Base-by-base conservation (phyloP, 1,140 invertebrate genomes). In the Drosophila sturtevanti region DNA sequence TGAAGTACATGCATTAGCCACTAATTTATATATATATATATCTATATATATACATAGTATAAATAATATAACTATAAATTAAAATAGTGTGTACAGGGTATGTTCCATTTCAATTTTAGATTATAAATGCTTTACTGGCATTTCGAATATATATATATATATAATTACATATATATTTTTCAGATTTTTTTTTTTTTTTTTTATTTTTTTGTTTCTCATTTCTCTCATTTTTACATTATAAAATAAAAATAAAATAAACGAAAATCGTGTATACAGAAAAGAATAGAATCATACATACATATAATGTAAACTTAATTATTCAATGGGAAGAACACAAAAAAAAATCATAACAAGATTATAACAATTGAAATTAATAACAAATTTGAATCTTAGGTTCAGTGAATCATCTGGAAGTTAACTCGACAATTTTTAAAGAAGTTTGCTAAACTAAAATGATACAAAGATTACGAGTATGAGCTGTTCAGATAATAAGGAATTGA, bases 1-100 rank as follows among this genome's bases (percentile, higher is more conserved):
- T 87, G 82, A 87, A 86, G 82, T 81, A 86, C 78, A 86, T 86
- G 87, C 78, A 81, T 87, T 87, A 87, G 82, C 82, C 62, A 77
- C 62, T 87, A 81, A 81, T 48, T 38, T 72, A 79, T 70, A 78
- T 52, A 68, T 61, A 64, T 62, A 65, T 67, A 71, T 72, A 79
- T 69, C 61, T 70, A 63, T 71, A 76, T 62, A 58, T 72, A 60
- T 60, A 68, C 60, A 56, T 72, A 64, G 63, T 71, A 69, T 69
- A 61, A 69, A 67, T 72, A 66, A 77, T 77, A 55, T 77, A 62
- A 76, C 35, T 58, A 71, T 79, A 63, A 51, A 63, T 71, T 62
- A 56, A 22, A 56, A 51, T 66, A 79, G 59, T 74, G 52, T 74
- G 71, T 76, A 74, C 80, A 77, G 72, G 56, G 54, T 81, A 59